Percentiles rank a stretch among this genome's conserved stretches.
These are phyloP conservation scores for Propsilocerus akamusi DNA, from an alignment of 1,140 invertebrate genomes.

Conservation along the genomic window DNA sequence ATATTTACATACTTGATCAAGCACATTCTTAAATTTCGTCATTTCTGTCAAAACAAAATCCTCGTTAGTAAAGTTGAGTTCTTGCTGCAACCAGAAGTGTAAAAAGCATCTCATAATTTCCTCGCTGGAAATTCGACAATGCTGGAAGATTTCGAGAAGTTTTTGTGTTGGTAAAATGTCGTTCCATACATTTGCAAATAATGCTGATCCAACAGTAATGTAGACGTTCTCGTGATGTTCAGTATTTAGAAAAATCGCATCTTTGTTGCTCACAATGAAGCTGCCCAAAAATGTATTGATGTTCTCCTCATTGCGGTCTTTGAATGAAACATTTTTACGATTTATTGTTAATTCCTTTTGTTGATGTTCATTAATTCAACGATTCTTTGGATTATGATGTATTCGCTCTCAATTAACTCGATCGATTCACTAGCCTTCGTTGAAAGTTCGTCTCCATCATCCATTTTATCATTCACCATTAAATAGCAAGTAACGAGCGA, in stretches of 20 bases:
- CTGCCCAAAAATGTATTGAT: not conserved
- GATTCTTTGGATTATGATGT: not conserved
- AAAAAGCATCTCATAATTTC: conserved; percentile 18
- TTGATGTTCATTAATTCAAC: not conserved
- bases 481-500: conserved; percentile 6
- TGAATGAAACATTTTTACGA: not conserved
- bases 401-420: not conserved
- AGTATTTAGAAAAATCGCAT: not conserved
- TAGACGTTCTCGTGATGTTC: not conserved
- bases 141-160: not conserved
- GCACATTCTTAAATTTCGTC: conserved; percentile 18
- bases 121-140: conserved; percentile 12
- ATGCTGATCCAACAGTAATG: not conserved
- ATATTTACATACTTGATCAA: conserved; percentile 16
- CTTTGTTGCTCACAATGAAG: not conserved
- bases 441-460: not conserved
- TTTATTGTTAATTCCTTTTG: not conserved
- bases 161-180: not conserved
- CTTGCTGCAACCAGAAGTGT: conserved; percentile 20
- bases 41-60: conserved; percentile 16
- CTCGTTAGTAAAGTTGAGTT: conserved; percentile 18
- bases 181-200: not conserved
- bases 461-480: not conserved
- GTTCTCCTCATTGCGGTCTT: not conserved
- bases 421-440: not conserved